Conservation (phyloP, 2,888 invertebrate species). For the Reticulitermes lucifugus region DNA sequence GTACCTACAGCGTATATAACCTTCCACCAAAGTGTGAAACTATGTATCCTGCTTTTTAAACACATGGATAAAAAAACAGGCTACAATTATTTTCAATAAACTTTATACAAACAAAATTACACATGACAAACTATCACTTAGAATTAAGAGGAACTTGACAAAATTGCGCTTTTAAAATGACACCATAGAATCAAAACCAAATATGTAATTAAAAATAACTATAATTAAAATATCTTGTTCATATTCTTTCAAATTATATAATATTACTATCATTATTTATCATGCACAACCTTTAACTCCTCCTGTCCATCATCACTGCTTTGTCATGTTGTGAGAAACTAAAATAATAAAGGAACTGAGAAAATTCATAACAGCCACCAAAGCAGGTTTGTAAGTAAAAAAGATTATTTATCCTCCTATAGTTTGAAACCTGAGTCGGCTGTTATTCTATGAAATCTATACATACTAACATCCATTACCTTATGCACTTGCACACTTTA, state of each 20-base stretch:
- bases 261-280: background rate
- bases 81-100: background rate
- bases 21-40: slow-evolving; percentile 31
- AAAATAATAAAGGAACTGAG: slow-evolving; percentile 36
- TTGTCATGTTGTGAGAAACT: slow-evolving; percentile 19
- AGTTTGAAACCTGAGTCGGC: slow-evolving; percentile 45
- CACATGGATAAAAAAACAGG: background rate
- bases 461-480: background rate
- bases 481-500: background rate
- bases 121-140: slow-evolving; percentile 26
- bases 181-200: slow-evolving; percentile 42
- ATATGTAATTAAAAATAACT: slow-evolving; percentile 27
- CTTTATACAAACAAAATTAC: slow-evolving; percentile 38
- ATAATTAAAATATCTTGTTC: slow-evolving; percentile 28
- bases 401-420: slow-evolving; percentile 24
- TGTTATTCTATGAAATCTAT: slow-evolving; percentile 28
- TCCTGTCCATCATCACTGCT: slow-evolving; percentile 14
- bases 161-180: slow-evolving; percentile 28
- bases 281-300: slow-evolving; percentile 24
- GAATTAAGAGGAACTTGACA: slow-evolving; percentile 45
- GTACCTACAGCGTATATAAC: slow-evolving; percentile 22
- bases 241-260: slow-evolving; percentile 24
- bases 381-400: slow-evolving; percentile 31
- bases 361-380: slow-evolving; percentile 26
- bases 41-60: slow-evolving; percentile 1